A percentile compares a stretch with the other conserved stretches of the same genome.
These are phyloP conservation scores for Chloroceryle inda DNA, from an alignment of 2,797 vertebrate species.

Conservation along the genomic window DNA sequence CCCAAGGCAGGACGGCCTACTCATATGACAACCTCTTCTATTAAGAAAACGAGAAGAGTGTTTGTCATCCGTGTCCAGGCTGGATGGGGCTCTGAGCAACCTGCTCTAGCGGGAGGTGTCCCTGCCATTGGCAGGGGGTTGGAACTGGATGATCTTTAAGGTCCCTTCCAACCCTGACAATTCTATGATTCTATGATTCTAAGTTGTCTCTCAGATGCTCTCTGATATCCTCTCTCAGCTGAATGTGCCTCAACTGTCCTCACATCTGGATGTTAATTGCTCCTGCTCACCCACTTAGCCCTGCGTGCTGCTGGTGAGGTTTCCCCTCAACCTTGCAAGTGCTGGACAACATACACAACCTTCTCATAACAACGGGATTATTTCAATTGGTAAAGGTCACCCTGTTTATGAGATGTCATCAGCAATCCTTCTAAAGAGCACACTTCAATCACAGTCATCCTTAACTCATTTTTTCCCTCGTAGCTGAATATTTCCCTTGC, in stretches of 20 bases:
- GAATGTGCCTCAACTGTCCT: neutral
- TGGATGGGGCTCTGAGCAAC: too few species aligned
- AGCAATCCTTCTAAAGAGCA: neutral
- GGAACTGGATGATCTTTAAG: too few species aligned
- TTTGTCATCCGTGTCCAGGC: too few species aligned
- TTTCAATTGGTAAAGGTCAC: neutral
- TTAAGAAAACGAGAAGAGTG: too few species aligned
- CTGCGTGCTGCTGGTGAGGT: neutral
- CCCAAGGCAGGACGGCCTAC: too few species aligned
- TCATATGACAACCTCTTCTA: too few species aligned
- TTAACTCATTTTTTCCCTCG: neutral
- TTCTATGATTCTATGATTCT: too few species aligned
- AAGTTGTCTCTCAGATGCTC: neutral
- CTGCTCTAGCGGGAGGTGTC: too few species aligned
- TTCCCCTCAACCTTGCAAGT: neutral
- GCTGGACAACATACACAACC: neutral
- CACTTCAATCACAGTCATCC: neutral
- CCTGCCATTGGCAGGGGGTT: too few species aligned
- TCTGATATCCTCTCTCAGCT: neutral
- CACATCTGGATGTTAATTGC: neutral
- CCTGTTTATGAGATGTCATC: neutral
- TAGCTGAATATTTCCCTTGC: neutral
- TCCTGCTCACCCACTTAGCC: neutral
- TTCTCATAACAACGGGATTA: neutral
- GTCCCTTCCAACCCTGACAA: too few species aligned